Evolutionary conservation across 2,113 vertebrate species (phyloP).

Genomic region (Lathamus discolor): DNA sequence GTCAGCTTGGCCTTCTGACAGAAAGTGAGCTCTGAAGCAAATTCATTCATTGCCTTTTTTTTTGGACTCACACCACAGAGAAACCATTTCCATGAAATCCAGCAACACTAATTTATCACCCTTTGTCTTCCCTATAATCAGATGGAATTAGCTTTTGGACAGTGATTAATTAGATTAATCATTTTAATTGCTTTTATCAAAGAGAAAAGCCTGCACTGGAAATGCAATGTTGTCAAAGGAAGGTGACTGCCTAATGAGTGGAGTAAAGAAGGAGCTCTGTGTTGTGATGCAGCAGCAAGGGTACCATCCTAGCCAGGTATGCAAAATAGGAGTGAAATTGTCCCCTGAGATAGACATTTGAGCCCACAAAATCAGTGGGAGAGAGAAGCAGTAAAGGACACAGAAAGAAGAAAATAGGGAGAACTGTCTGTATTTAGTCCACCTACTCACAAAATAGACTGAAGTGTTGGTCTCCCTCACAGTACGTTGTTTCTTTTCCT

Average conservation of each 20-base stretch:
- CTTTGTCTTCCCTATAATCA: constrained; percentile 43
- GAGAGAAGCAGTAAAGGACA: background rate
- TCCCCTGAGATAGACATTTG: background rate
- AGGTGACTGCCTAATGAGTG: background rate
- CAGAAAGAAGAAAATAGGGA: background rate
- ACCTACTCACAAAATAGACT: background rate
- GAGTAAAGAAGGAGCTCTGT: background rate
- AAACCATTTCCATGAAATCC: constrained; percentile 64
- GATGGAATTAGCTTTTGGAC: background rate
- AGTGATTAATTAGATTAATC: constrained; percentile 1
- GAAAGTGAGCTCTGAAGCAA: constrained; percentile 75
- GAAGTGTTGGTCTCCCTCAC: background rate
- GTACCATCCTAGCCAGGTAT: background rate
- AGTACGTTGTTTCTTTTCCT: background rate
- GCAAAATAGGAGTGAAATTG: background rate
- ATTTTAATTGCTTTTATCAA: constrained; percentile 26
- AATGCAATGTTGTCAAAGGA: background rate
- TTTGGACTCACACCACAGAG: constrained; percentile 65
- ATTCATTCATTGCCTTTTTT: constrained; percentile 76
- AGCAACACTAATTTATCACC: constrained; percentile 56
- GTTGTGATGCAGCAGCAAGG: background rate
- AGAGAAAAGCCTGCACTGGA: background rate
- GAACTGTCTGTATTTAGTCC: background rate
- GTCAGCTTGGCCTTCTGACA: constrained; percentile 82
- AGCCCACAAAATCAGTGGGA: background rate